phyloP scores from a whole-genome alignment of 2,113 vertebrate species.

The Oxyruncus cristatus region DNA sequence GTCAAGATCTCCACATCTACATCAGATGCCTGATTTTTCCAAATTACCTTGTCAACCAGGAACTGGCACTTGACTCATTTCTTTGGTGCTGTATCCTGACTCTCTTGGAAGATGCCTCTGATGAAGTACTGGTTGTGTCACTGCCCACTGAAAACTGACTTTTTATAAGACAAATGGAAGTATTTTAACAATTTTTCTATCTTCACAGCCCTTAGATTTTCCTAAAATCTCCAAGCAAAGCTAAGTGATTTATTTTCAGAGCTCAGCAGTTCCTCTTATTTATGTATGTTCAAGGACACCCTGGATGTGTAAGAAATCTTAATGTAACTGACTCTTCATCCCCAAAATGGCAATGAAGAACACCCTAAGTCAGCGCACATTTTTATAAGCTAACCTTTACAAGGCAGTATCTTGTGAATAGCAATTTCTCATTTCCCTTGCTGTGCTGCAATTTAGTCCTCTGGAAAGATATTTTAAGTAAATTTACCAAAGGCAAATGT shows the following conservation, averaged over 20 bases:
- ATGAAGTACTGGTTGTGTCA: background rate
- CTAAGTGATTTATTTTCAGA: background rate
- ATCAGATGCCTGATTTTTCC: background rate
- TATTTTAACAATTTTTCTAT: background rate
- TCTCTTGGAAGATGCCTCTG: background rate
- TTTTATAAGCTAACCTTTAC: background rate
- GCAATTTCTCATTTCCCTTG: background rate
- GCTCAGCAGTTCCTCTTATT: background rate
- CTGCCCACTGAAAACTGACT: background rate
- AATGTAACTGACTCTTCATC: background rate
- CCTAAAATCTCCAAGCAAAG: background rate
- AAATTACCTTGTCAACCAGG: background rate
- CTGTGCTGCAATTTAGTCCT: background rate
- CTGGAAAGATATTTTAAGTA: background rate
- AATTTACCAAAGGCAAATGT: slow-evolving; percentile 4
- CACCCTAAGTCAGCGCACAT: background rate
- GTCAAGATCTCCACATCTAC: background rate
- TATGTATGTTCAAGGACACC: background rate
- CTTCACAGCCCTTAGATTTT: background rate
- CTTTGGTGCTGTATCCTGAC: background rate
- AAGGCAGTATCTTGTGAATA: background rate
- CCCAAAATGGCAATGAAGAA: background rate
- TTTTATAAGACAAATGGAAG: background rate
- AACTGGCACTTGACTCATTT: background rate
- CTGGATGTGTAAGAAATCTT: background rate